Evolutionary conservation across 2,888 invertebrate species (phyloP), one percentile per base, ranked within the genome.

Genomic region (Eristalis arbustorum): DNA sequence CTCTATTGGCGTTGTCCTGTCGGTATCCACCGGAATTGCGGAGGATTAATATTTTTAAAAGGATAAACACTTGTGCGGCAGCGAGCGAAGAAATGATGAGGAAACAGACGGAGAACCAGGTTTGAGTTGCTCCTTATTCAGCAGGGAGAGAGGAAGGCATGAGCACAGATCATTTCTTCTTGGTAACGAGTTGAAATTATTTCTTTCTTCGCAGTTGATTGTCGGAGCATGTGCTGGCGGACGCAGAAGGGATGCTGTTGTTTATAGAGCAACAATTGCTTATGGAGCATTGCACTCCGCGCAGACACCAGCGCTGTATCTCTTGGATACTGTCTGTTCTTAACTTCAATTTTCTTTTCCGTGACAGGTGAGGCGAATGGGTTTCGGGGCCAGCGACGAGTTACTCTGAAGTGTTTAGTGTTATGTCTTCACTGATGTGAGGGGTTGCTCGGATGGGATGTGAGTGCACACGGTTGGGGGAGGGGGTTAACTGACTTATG

Each of bases 31-130:
- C 42, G 69, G 75, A 75, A 71, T 80, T 77, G 82, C 61, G 34
- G 71, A 71, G 78, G 78, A 87, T 87, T 87, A 87, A 87, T 87
- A 83, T 63, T 78, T 79, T 87, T 79, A 87, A 87, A 87, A 87
- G 87, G 83, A 87, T 87, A 85, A 85, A 85, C 82, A 82, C 57
- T 49, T 76, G 63, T 59, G 67, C 34, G 68, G 42, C 28, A 64
- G 42, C 31, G 42, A 14, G 37, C 34, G 10, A 11, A 14, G 34
- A 13, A 37, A 13, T 22, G 25, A 42, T 22, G 25, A 28, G 40
- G 49, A 31, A 49, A 56, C n/a, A 14, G 22, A 34, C 40, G 67
- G 42, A 68, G 37, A 68, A 68, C 31, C 63, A n/a, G 28, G 14
- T n/a, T 77, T 68, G 67, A 63, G 76, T 69, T 59, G 81, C 81